Evolutionary conservation across 2,797 vertebrate species (phyloP), one percentile per base, ranked within the genome.

Genomic region (Cynodonichthys magdalenae): DNA sequence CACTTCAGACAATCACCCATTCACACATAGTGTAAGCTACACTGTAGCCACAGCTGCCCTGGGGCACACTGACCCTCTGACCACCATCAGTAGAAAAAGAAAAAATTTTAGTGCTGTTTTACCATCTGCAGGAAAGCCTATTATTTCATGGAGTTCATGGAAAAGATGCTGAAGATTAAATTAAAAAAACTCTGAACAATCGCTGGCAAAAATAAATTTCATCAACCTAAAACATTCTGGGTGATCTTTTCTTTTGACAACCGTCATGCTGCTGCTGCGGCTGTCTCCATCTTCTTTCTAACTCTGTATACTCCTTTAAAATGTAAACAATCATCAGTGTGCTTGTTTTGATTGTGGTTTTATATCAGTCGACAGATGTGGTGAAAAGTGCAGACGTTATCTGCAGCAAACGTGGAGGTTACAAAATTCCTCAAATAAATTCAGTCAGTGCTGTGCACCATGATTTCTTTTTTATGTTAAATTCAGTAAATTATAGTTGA

Each of bases 131-230:
- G 20, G n/a, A 59, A 53, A 52, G 34, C n/a, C 18, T 11, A 24
- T 29, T 68, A 36, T 47, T 2, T 44, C 1, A 15, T 39, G 15
- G 2, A 29, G 15, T 24, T 50, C 55, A 28, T 10, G 34, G 15
- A 62, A 52, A 66, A 57, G 62, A 39, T 36, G 0, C 36, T 15
- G 15, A 15, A 34, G 20, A 2, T n/a, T 39, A 39, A 15, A 20
- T 53, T 72, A 6, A 62, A 34, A 24, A 53, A 41, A 62, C 0
- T 24, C 0, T 20, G 4, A 53, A 24, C 39, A 20, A 7, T 6
- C 53, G 42, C 45, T 47, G 24, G 12, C 27, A 4, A 1, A 31
- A 63, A 66, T 36, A 39, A 63, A 19, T 51, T 51, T 78, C 31
- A 63, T 59, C 34, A 52, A 15, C 3, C 36, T 18, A 28, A 53